Evolutionary conservation across 2,888 invertebrate genomes (phyloP).

Genomic region (Julus scanicus): DNA sequence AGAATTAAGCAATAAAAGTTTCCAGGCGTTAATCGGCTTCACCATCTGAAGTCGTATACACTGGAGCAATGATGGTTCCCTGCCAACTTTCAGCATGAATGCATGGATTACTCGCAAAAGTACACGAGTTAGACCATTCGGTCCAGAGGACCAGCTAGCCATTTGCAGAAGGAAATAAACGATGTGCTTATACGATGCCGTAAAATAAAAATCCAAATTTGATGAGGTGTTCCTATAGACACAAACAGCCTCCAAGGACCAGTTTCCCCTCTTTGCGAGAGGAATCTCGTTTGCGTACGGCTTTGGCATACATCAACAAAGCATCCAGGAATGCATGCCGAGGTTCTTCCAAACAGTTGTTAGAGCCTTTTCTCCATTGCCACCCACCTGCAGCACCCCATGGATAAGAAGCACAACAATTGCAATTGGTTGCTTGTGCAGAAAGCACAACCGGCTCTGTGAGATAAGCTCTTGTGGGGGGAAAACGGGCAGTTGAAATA

Average conservation of each 20-base stretch:
- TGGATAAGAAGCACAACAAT: background rate
- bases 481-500: slow-evolving; percentile 22
- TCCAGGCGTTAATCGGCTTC: slow-evolving; percentile 16
- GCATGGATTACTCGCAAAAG: slow-evolving; percentile 29
- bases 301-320: no score
- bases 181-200: background rate
- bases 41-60: background rate
- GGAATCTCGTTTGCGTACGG: background rate
- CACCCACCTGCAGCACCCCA: background rate
- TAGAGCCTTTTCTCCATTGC: background rate
- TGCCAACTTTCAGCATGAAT: slow-evolving; percentile 22
- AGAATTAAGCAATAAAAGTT: slow-evolving; percentile 36
- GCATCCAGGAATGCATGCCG: no score
- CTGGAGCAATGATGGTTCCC: background rate
- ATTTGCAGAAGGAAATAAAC: slow-evolving; percentile 5
- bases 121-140: background rate
- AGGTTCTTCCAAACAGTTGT: no score
- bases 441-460: background rate
- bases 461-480: background rate
- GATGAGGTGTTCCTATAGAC: slow-evolving; percentile 4
- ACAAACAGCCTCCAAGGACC: background rate
- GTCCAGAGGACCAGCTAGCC: background rate
- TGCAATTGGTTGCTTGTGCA: background rate
- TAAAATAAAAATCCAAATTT: slow-evolving; percentile 42
- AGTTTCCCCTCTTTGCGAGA: background rate